phyloP scores from a whole-genome alignment of 2,797 vertebrate genomes.

The Danio jaintianensis region DNA sequence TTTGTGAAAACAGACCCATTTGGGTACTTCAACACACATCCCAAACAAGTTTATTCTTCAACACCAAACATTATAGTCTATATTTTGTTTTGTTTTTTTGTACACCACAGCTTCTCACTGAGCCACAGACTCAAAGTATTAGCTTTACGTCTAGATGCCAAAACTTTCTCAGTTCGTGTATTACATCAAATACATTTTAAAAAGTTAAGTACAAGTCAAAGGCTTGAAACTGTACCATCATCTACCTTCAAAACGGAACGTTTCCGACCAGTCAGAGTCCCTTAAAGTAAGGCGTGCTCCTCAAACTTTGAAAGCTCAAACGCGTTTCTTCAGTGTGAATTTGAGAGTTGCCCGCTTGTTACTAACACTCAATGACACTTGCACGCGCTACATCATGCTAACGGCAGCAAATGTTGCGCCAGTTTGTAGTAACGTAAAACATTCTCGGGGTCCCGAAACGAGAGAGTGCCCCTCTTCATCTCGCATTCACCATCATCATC shows the following conservation, averaged over 20 bases:
- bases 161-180: constrained; percentile 29
- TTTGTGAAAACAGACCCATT: not conserved
- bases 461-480: constrained; percentile 76
- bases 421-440: constrained; percentile 41
- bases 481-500: constrained; percentile 74
- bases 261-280: not conserved
- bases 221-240: not conserved
- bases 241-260: not conserved
- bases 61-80: not conserved
- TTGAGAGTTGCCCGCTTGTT: constrained; percentile 8
- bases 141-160: not conserved
- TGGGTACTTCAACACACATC: not conserved
- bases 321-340: constrained; percentile 16
- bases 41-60: not conserved
- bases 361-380: constrained; percentile 12
- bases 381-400: constrained; percentile 22
- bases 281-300: constrained; percentile 2
- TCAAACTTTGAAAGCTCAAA: constrained; percentile 52
- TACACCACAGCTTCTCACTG: not conserved
- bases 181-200: not conserved
- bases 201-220: not conserved
- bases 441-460: constrained; percentile 59
- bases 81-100: not conserved
- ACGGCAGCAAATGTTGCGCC: constrained; percentile 36
- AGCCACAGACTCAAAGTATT: not conserved